Conservation (phyloP, 2,113 vertebrate genomes). For the Pithys albifrons region DNA sequence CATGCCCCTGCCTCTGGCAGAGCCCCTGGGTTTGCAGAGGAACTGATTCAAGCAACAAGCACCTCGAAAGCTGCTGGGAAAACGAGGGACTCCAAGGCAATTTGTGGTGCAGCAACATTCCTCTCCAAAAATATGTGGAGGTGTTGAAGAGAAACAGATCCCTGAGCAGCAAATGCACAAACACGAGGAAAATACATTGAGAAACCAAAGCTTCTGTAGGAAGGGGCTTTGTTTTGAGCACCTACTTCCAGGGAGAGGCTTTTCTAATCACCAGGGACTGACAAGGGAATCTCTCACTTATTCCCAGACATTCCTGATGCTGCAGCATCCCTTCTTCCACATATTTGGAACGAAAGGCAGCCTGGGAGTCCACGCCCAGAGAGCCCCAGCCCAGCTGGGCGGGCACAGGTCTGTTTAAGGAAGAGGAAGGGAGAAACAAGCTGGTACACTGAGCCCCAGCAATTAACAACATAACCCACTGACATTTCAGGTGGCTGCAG, state of each 20-base stretch:
- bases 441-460: neutral
- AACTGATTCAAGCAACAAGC: neutral
- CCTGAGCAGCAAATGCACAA: neutral
- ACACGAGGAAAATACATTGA: neutral
- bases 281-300: neutral
- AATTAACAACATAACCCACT: fast-evolving
- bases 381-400: neutral
- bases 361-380: neutral
- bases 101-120: neutral
- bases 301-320: neutral
- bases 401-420: neutral
- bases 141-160: neutral
- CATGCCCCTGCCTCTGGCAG: neutral
- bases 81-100: neutral
- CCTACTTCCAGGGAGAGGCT: neutral
- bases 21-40: neutral
- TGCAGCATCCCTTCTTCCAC: neutral
- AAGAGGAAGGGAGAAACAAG: neutral
- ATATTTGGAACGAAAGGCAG: neutral
- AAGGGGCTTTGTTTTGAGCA: neutral
- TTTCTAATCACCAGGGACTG: neutral
- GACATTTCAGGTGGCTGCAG: neutral
- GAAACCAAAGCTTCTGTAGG: neutral
- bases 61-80: neutral
- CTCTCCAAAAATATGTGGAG: neutral